phyloP scores from a whole-genome alignment of 1,140 invertebrate species.

The Drosophila navojoa region DNA sequence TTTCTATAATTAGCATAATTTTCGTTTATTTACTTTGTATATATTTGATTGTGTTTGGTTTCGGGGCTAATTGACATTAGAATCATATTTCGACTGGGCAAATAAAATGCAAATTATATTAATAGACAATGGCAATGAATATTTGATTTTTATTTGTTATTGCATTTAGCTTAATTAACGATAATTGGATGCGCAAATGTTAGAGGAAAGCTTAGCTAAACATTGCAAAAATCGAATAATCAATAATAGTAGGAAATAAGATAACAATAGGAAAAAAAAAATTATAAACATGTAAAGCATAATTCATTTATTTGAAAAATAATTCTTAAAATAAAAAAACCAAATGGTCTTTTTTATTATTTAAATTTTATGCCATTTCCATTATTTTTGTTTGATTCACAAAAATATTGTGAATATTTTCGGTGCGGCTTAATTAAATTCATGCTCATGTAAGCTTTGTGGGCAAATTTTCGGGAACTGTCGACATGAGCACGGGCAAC shows the following conservation, averaged over 20 bases:
- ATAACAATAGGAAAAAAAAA: too few relatives aligned
- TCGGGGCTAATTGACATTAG: constrained; percentile 2
- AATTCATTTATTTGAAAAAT: too few relatives aligned
- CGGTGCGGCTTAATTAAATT: constrained; percentile 26
- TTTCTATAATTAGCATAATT: neutral
- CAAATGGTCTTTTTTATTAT: neutral
- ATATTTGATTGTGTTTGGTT: neutral
- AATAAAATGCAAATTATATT: constrained; percentile 3
- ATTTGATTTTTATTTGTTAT: neutral
- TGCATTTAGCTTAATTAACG: neutral
- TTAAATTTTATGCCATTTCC: too few relatives aligned
- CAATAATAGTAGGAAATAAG: too few relatives aligned
- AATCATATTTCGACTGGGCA: neutral
- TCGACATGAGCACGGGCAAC: constrained; percentile 11
- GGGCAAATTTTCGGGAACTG: constrained; percentile 10
- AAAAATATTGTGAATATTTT: constrained; percentile 13
- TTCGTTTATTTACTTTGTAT: constrained; percentile 6
- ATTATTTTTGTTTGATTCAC: neutral
- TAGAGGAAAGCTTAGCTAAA: too few relatives aligned
- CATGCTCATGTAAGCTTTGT: neutral
- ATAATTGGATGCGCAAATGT: neutral
- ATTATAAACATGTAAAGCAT: too few relatives aligned
- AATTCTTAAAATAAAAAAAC: too few relatives aligned
- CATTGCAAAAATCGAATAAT: too few relatives aligned
- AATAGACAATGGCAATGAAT: neutral